Conservation (phyloP, 2,888 invertebrate species). For the Lasius platythorax region DNA sequence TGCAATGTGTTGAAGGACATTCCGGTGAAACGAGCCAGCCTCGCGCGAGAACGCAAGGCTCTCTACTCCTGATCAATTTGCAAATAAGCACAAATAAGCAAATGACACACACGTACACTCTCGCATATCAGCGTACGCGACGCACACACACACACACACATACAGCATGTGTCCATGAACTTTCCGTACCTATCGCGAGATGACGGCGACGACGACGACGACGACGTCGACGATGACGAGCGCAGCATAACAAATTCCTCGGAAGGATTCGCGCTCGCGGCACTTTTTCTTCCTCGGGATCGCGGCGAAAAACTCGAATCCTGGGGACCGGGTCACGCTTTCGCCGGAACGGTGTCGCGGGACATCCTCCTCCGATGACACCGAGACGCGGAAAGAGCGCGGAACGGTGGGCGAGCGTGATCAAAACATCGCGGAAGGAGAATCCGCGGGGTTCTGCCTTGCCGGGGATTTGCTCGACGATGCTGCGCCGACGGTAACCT, state of each 20-base stretch:
- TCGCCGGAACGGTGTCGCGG: slow-evolving; percentile 34
- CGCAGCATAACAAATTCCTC: slow-evolving; percentile 6
- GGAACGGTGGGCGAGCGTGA: neutral
- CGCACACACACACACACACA: neutral
- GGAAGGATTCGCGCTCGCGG: neutral
- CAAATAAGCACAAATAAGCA: slow-evolving; percentile 55
- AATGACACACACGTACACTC: slow-evolving; percentile 24
- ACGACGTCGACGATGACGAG: neutral
- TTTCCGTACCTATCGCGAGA: slow-evolving; percentile 41
- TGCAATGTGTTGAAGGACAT: slow-evolving; percentile 16
- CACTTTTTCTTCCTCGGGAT: neutral
- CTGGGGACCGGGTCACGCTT: slow-evolving; percentile 16
- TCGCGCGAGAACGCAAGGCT: slow-evolving; percentile 41
- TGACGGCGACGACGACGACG: neutral
- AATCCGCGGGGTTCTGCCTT: neutral
- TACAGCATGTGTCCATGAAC: slow-evolving; percentile 22
- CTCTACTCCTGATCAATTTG: slow-evolving; percentile 50
- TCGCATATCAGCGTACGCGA: neutral
- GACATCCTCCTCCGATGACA: slow-evolving; percentile 36
- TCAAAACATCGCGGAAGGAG: slow-evolving; percentile 28
- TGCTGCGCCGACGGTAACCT: neutral
- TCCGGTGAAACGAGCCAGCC: neutral
- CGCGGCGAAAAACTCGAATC: neutral
- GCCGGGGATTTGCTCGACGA: neutral
- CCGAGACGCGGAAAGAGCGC: neutral